Percentiles rank a stretch among this genome's conserved stretches.
Conservation (phyloP, 2,113 vertebrate genomes). For the Aramus guarauna region DNA sequence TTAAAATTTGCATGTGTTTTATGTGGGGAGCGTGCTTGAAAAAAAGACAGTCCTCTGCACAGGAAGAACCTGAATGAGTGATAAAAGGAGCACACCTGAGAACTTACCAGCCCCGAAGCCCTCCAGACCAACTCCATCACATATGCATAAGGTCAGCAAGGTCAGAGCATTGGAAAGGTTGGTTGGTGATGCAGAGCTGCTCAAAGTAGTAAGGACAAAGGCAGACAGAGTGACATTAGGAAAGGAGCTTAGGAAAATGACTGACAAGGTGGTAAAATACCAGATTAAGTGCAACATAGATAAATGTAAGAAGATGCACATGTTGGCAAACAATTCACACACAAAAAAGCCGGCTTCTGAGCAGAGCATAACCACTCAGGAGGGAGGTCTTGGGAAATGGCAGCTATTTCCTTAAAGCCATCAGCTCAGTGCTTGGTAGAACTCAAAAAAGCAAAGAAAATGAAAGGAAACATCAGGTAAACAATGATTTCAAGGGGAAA, state of each 20-base stretch:
- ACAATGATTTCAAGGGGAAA: not conserved
- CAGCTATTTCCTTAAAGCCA: not conserved
- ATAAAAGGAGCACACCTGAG: not conserved
- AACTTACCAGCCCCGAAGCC: not conserved
- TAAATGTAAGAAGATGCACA: not conserved
- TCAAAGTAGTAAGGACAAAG: not conserved
- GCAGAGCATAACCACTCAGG: not conserved
- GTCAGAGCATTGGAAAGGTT: not conserved
- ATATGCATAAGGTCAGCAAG: not conserved
- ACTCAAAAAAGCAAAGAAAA: not conserved
- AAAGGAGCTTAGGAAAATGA: not conserved
- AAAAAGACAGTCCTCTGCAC: not conserved
- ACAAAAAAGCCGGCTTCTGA: not conserved
- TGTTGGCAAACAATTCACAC: accelerated
- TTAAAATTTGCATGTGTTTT: not conserved
- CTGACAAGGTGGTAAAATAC: not conserved
- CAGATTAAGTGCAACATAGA: not conserved
- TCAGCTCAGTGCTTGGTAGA: not conserved
- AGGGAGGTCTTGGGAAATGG: not conserved
- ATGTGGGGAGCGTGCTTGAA: not conserved
- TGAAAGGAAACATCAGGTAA: not conserved
- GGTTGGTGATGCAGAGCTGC: not conserved
- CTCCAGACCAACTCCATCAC: not conserved
- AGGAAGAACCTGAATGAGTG: not conserved
- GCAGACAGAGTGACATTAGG: not conserved